Percentiles rank a stretch among this genome's conserved stretches.
These are phyloP conservation scores for Bombus ignitus DNA, from an alignment of 1,140 invertebrate species.

Conservation along the genomic window DNA sequence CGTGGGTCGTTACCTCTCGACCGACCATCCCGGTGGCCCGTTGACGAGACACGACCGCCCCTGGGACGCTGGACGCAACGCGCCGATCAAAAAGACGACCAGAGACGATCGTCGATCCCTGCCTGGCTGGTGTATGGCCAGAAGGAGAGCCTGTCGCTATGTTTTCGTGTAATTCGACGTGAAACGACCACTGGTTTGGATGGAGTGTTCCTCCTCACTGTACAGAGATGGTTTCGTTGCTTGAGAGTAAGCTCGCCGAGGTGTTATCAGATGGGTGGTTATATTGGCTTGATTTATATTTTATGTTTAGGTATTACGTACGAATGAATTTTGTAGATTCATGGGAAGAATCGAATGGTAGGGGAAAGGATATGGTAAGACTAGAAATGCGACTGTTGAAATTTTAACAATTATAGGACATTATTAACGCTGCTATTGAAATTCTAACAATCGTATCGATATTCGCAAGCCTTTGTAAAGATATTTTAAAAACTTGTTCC, in stretches of 20 bases:
- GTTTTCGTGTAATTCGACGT: constrained; percentile 42
- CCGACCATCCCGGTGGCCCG: constrained; percentile 61
- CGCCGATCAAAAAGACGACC: constrained; percentile 38
- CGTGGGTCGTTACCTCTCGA: constrained; percentile 65
- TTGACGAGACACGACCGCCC: constrained; percentile 69
- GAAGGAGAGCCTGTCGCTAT: background rate
- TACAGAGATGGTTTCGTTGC: background rate
- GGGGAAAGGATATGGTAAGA: no score
- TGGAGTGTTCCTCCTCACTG: no score
- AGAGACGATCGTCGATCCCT: constrained; percentile 4
- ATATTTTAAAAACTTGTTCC: no score
- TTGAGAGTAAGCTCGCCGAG: background rate
- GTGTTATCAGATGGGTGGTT: no score
- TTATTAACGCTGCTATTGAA: no score
- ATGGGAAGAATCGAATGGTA: no score
- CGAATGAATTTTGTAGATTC: no score
- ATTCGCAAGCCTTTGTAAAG: no score
- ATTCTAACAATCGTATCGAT: no score
- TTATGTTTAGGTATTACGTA: background rate
- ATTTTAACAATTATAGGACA: no score
- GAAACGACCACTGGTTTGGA: constrained; percentile 19
- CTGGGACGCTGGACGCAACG: constrained; percentile 51
- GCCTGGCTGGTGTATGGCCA: background rate
- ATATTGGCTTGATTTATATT: no score
- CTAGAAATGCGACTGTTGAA: no score